phyloP scores from a whole-genome alignment of 2,113 vertebrate species.

The Bos javanicus region DNA sequence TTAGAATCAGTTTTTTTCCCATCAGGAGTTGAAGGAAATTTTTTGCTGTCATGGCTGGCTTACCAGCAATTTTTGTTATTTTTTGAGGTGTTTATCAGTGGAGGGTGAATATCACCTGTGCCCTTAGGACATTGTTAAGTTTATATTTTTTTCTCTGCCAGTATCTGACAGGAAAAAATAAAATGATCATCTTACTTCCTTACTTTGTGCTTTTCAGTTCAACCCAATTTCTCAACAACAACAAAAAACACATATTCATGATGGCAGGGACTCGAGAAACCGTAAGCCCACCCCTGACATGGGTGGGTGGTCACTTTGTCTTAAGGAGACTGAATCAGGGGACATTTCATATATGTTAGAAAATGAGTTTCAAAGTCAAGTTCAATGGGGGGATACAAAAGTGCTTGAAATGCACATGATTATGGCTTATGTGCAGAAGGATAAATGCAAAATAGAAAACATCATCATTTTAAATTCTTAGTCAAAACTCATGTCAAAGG shows the following conservation, averaged over 20 bases:
- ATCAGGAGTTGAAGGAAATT: background rate
- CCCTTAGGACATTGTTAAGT: slow-evolving; percentile 27
- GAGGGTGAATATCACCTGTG: background rate
- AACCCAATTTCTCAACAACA: background rate
- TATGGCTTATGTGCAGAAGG: background rate
- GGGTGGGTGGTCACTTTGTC: background rate
- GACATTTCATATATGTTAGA: background rate
- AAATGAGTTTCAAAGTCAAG: background rate
- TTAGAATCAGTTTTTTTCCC: background rate
- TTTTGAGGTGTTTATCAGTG: slow-evolving; percentile 16
- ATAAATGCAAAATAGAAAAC: background rate
- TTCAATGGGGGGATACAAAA: background rate
- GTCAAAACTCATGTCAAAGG: background rate
- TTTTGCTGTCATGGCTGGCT: slow-evolving; percentile 9
- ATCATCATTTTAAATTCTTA: background rate
- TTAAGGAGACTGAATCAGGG: slow-evolving; percentile 15
- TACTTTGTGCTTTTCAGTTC: background rate
- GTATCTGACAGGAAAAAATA: background rate
- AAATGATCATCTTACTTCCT: background rate
- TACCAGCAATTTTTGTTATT: background rate
- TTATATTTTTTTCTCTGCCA: slow-evolving; percentile 21
- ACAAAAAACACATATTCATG: background rate
- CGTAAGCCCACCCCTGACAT: background rate
- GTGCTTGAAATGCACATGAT: background rate
- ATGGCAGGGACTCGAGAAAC: background rate